Evolutionary conservation across 2,113 vertebrate genomes (phyloP), one percentile per base, ranked within the genome.

Genomic region (Telmatochromis brichardi): DNA sequence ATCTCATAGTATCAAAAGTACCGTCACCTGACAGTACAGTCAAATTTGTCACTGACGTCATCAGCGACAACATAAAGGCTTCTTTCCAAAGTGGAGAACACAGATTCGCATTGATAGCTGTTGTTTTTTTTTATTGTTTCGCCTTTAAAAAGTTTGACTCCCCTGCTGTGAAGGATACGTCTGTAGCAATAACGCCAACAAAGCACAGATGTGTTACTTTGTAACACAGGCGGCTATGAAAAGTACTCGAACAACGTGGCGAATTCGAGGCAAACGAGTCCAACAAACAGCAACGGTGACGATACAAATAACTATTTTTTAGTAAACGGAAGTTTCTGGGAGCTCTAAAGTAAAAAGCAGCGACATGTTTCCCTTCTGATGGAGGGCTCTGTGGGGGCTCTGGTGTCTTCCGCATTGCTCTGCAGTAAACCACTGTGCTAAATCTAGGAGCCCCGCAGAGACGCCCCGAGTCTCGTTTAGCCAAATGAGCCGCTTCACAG

Each of bases 381-480:
- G 14, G 82, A 37, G 84, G 83, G 84, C 80, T 86, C 86, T 88
- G 26, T 31, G 73, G 73, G 73, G 45, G 45, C 45, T 78, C 71
- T 78, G 71, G 42, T 35, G 83, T 83, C 95, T 94, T 96, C 94
- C 95, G 95, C 94, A 94, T 94, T 93, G 90, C 90, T 92, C 86
- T 82, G 89, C 93, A 33, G 84, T 90, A 33, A 47, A 88, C 26
- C 84, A 12, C 90, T 73, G 1, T 79, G 82, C 92, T 93, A 85
- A 85, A 93, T 88, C 86, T 91, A 90, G 88, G 91, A 11, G 57
- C 57, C 57, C 68, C 55, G 4, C 73, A 82, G 78, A 93, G 92
- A 91, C 88, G 85, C 90, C 91, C 84, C 50, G 87, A 54, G 79
- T 54, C 81, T 51, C 89, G 53, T 26, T 33, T 13, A 47, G 78